Base-by-base conservation (phyloP, 2,888 invertebrate genomes). In the Archaeoteleia sp. region DNA sequence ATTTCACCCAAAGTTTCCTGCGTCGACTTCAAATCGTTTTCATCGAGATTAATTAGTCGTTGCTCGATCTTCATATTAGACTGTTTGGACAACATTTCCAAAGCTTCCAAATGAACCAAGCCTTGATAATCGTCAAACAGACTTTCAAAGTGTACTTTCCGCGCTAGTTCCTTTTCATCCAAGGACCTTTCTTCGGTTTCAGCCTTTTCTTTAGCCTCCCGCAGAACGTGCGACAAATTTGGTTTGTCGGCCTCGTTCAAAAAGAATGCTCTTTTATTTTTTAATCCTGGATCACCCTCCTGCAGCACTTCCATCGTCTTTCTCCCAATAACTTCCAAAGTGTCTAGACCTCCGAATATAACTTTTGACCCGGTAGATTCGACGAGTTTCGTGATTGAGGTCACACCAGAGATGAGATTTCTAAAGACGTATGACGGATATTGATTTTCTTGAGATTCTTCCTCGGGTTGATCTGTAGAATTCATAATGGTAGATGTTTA, bases 221-320 rank as follows among this genome's bases (percentile, higher is more conserved):
- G 87, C 54, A 94, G 86, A 0, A 90, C 82, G 77, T 90, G 88
- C 1, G 92, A 92, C 20, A 92, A 82, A 9, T 90, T 89, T 0
- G 90, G 90, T 73, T 90, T 91, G 23, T 91, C 88, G 12, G 76
- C 71, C 1, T 89, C 89, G 3, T 90, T 85, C 43, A 89, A 88
- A 1, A 94, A 87, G 76, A 93, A 88, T 0, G 92, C 91, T 29
- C 92, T 86, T 79, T 93, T 93, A 77, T 94, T 94, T 73, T 92
- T 93, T 9, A 96, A 85, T 0, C 95, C 94, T 0, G 96, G 96
- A 85, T 97, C 96, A 17, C 95, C 95, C 60, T 97, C 96, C 82
- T 96, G 95, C 0, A 97, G 86, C 0, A 95, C 95, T 80, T 95
- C 93, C 92, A 96, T 95, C 0, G 97, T 97, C 83, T 96, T 96